Conservation (phyloP, 2,113 vertebrate genomes). For the Trogon melanurus region DNA sequence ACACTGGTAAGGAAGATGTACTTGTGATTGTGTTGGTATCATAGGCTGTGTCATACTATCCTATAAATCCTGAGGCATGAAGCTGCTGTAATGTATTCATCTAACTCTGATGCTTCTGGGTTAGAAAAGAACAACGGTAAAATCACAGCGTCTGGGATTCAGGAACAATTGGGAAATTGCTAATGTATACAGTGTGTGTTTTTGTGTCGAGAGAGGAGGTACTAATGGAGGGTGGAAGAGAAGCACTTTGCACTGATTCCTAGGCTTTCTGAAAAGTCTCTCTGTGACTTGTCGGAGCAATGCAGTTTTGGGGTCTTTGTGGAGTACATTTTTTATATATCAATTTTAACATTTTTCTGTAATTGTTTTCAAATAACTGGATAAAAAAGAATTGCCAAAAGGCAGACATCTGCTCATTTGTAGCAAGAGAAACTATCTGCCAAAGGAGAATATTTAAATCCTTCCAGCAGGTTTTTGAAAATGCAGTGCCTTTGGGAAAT, state of each 20-base stretch:
- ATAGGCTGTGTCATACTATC: background rate
- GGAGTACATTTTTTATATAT: background rate
- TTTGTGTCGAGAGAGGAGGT: background rate
- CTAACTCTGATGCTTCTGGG: background rate
- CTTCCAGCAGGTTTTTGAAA: constrained; percentile 31
- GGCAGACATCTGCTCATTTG: constrained; percentile 53
- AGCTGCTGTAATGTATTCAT: background rate
- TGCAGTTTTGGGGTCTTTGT: background rate
- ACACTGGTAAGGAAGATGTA: background rate
- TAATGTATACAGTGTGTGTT: background rate
- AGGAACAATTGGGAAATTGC: background rate
- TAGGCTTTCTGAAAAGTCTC: background rate
- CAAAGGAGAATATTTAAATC: constrained; percentile 48
- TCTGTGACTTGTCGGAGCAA: background rate
- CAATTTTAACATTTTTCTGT: constrained; percentile 34
- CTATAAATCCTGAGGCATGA: background rate
- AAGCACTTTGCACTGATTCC: background rate
- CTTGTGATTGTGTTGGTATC: background rate
- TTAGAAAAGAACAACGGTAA: background rate
- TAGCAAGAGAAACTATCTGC: background rate
- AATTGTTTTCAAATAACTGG: constrained; percentile 61
- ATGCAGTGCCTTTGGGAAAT: constrained; percentile 4
- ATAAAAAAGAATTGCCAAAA: constrained; percentile 45
- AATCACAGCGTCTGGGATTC: background rate
- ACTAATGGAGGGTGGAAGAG: background rate